These are phyloP conservation scores for Spea hammondii DNA, from an alignment of 2,797 vertebrate genomes.

Conservation along the genomic window DNA sequence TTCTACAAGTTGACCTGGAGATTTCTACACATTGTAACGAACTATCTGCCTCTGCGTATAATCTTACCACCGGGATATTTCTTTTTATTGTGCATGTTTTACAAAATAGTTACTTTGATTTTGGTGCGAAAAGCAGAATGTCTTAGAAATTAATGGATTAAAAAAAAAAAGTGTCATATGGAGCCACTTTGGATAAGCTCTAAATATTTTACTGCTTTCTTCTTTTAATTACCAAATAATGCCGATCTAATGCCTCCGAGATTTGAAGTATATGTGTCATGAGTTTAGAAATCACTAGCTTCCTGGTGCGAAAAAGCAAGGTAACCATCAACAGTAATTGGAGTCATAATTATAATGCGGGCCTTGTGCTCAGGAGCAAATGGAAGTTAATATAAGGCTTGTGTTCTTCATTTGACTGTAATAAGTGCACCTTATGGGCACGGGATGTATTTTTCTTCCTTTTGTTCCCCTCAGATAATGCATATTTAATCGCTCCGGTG, in stretches of 20 bases:
- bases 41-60: too few relatives aligned
- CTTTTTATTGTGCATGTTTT: too few relatives aligned
- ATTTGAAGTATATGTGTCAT: constrained; percentile 1
- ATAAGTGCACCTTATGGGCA: constrained; percentile 37
- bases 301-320: constrained; percentile 24
- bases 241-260: constrained; percentile 1
- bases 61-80: too few relatives aligned
- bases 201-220: constrained; percentile 14
- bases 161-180: background rate
- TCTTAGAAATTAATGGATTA: too few relatives aligned
- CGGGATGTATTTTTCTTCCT: constrained; percentile 17
- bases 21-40: too few relatives aligned
- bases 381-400: constrained; percentile 29
- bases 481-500: constrained; percentile 31
- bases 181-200: constrained; percentile 1
- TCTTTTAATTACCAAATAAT: constrained; percentile 1
- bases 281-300: constrained; percentile 6
- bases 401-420: constrained; percentile 3
- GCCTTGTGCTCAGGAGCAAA: constrained; percentile 3
- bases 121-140: too few relatives aligned
- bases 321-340: background rate
- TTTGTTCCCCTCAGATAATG: constrained; percentile 35
- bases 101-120: too few relatives aligned
- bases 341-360: constrained; percentile 8
- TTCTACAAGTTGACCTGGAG: too few relatives aligned